Conservation (phyloP, 2,113 vertebrate genomes). For the Microcebus tavaratra region DNA sequence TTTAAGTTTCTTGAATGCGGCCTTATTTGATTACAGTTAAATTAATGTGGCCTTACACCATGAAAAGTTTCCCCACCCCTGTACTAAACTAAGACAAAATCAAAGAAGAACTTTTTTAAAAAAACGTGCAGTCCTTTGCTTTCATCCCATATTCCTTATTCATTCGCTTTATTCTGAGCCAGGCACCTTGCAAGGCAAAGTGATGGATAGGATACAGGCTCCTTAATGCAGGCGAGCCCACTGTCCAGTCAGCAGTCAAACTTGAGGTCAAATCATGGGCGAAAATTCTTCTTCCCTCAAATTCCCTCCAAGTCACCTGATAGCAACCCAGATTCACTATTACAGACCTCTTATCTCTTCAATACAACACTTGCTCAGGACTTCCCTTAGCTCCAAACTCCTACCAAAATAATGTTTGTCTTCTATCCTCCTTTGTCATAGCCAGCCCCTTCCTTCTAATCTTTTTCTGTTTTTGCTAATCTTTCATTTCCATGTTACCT, state of each 20-base stretch:
- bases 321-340: not conserved
- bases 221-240: not conserved
- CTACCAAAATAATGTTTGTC: not conserved
- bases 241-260: not conserved
- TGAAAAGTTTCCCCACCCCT: too few relatives aligned
- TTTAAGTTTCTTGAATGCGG: too few relatives aligned
- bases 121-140: not conserved
- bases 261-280: not conserved
- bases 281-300: not conserved
- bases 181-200: not conserved
- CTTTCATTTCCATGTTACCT: not conserved
- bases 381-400: not conserved
- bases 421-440: not conserved
- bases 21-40: too few relatives aligned
- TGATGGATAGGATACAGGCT: not conserved
- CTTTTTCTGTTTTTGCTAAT: not conserved
- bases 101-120: not conserved
- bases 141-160: not conserved
- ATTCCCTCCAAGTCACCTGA: not conserved
- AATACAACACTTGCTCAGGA: not conserved
- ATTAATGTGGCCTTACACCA: too few relatives aligned
- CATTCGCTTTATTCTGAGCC: not conserved
- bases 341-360: not conserved
- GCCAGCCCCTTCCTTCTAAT: not conserved
- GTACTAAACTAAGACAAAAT: not conserved